Conservation (phyloP, 2,113 vertebrate genomes). For the Ceyx melanurus region DNA sequence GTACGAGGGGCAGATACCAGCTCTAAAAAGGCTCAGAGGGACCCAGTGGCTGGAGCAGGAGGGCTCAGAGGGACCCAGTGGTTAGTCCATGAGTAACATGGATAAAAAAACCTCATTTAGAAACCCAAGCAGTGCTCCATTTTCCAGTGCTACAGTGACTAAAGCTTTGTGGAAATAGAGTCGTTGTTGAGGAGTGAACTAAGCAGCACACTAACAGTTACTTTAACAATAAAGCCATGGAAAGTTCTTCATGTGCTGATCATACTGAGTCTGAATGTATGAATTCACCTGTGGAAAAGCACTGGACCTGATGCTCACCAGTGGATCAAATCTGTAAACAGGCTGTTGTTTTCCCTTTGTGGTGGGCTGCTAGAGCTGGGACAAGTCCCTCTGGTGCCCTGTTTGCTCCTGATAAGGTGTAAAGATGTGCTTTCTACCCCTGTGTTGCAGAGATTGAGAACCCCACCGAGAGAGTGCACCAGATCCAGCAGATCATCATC, state of each 20-base stretch:
- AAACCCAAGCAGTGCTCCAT: not conserved
- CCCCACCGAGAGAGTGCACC: slow-evolving; percentile 88
- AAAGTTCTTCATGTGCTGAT: not conserved
- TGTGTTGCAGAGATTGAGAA: slow-evolving; percentile 89
- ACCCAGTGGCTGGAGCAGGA: no score
- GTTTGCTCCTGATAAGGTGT: not conserved
- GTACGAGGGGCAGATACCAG: not conserved
- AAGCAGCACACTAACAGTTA: not conserved
- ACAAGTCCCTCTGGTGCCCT: not conserved
- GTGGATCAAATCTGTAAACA: not conserved
- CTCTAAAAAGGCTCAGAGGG: not conserved
- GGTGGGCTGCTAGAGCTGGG: not conserved
- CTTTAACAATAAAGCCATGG: not conserved
- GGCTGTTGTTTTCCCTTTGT: accelerated
- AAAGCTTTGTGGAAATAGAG: not conserved
- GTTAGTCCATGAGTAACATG: not conserved
- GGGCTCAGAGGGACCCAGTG: not conserved
- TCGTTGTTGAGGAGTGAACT: not conserved
- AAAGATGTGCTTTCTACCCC: not conserved
- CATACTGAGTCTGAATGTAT: accelerated
- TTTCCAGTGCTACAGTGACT: not conserved
- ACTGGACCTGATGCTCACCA: not conserved
- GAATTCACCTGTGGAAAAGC: not conserved
- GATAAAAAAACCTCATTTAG: not conserved
- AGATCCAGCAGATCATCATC: slow-evolving; percentile 91